Conservation (phyloP, 2,113 vertebrate genomes). For the Pteronura brasiliensis region DNA sequence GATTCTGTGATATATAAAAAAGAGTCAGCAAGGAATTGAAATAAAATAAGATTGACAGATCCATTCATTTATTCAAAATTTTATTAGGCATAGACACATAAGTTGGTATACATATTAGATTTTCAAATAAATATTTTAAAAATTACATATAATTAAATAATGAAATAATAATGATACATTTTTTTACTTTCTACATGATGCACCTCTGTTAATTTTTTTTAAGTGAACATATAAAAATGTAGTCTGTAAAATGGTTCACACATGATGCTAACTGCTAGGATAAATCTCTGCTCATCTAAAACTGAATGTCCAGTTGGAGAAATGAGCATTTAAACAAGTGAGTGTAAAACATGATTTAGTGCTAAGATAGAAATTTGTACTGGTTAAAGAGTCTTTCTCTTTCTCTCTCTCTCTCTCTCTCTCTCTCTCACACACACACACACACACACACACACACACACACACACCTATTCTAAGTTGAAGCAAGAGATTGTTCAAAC, state of each 20-base stretch:
- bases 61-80: not conserved
- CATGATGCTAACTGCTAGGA: not conserved
- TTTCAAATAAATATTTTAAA: not conserved
- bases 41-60: not conserved
- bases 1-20: no score
- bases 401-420: no score
- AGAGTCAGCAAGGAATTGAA: not conserved
- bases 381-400: not conserved
- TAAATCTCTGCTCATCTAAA: not conserved
- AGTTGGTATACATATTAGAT: not conserved
- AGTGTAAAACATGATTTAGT: not conserved
- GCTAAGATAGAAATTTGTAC: not conserved
- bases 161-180: not conserved
- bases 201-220: not conserved
- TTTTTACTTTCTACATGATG: not conserved
- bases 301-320: not conserved
- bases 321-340: not conserved
- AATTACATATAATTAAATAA: not conserved
- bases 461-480: not conserved
- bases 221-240: not conserved
- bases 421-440: not conserved
- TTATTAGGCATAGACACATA: not conserved
- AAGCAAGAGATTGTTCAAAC: not conserved
- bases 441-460: not conserved
- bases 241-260: not conserved